A percentile compares a stretch with the other conserved stretches of the same genome.
Evolutionary conservation across 2,888 invertebrate species (phyloP).

Genomic region (Agrotis segetum): DNA sequence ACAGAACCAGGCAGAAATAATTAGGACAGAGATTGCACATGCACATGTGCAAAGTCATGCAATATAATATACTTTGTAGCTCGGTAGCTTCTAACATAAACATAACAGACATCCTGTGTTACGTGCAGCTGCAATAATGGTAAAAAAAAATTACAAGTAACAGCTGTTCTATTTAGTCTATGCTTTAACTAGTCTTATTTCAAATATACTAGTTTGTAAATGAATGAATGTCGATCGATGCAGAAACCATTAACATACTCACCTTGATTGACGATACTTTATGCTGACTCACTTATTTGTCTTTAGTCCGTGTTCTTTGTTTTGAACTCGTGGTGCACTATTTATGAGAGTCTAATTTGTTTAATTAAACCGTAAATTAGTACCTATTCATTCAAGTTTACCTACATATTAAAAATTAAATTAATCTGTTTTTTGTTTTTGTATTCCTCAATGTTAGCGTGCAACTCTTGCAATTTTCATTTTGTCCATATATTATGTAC

Average conservation of each 20-base stretch:
- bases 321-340: too few relatives aligned
- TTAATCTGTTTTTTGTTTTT: too few relatives aligned
- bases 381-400: too few relatives aligned
- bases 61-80: constrained; percentile 13
- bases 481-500: too few relatives aligned
- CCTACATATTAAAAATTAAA: too few relatives aligned
- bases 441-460: too few relatives aligned
- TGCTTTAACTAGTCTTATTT: too few relatives aligned
- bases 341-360: too few relatives aligned
- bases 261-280: constrained; percentile 2
- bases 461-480: too few relatives aligned
- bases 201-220: not conserved
- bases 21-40: constrained; percentile 20
- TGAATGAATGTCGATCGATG: not conserved
- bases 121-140: constrained; percentile 10
- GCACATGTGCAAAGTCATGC: constrained; percentile 7
- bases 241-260: not conserved
- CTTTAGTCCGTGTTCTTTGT: not conserved
- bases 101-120: constrained; percentile 28
- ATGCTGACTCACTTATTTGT: not conserved
- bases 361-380: too few relatives aligned
- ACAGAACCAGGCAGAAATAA: constrained; percentile 6
- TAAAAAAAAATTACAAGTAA: not conserved
- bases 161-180: not conserved
- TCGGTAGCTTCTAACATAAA: constrained; percentile 12